phyloP scores from a whole-genome alignment of 2,888 invertebrate species.

The Peribatodes rhomboidaria region DNA sequence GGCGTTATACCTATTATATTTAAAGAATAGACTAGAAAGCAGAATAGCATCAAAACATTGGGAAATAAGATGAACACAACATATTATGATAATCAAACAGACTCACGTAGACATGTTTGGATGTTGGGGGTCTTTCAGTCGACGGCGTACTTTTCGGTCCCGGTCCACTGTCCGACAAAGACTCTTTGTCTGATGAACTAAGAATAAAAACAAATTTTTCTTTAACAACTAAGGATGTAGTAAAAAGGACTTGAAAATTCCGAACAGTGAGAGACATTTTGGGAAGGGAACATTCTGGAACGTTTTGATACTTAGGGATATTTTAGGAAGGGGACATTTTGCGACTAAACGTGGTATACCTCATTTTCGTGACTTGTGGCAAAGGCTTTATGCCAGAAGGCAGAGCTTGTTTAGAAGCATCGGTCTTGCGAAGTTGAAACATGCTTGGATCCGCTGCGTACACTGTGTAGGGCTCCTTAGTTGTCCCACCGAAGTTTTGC shows the following conservation, averaged over 20 bases:
- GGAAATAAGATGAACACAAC: no score
- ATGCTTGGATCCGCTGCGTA: conserved; percentile 94
- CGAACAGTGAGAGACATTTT: no score
- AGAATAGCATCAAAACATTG: not conserved
- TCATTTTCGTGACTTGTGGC: conserved; percentile 87
- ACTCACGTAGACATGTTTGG: conserved; percentile 75
- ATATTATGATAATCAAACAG: no score
- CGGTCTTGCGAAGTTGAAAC: conserved; percentile 86
- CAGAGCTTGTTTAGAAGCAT: conserved; percentile 66
- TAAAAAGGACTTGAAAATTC: no score
- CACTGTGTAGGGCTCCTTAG: conserved; percentile 91
- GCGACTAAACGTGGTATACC: no score
- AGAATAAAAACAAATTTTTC: conserved; percentile 37
- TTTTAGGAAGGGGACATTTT: no score
- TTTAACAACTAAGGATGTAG: conserved; percentile 14
- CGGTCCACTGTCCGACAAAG: conserved; percentile 86
- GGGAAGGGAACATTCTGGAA: no score
- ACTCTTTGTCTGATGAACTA: conserved; percentile 92
- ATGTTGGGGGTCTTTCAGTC: conserved; percentile 66
- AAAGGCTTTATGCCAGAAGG: conserved; percentile 80
- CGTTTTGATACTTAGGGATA: no score
- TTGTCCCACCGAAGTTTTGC: conserved; percentile 89
- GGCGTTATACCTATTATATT: no score
- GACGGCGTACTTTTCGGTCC: conserved; percentile 73
- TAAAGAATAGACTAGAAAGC: no score